Evolutionary conservation across 2,113 vertebrate genomes (phyloP).

Genomic region (Typhlomys cinereus): DNA sequence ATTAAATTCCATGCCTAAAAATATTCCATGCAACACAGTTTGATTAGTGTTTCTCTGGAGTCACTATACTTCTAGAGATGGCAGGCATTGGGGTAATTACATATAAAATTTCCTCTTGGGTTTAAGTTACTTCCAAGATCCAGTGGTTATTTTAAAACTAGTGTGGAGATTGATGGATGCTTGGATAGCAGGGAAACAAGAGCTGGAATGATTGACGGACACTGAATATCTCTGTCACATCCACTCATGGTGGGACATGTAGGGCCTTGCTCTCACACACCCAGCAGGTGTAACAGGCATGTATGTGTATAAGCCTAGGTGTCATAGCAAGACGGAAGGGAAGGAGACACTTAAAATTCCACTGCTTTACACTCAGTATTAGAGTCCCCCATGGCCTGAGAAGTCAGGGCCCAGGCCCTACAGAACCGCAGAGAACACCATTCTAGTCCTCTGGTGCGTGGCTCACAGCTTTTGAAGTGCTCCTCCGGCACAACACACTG

Average conservation of each 20-base stretch:
- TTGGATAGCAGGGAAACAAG: not conserved
- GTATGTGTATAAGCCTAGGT: not conserved
- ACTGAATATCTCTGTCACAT: not conserved
- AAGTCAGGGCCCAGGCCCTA: not conserved
- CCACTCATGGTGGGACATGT: not conserved
- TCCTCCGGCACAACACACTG: not conserved
- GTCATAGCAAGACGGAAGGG: not conserved
- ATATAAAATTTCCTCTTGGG: constrained; percentile 62
- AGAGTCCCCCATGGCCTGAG: not conserved
- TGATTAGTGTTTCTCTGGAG: constrained; percentile 63
- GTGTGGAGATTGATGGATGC: not conserved
- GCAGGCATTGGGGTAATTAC: constrained; percentile 62
- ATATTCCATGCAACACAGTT: constrained; percentile 35
- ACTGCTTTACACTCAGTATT: not conserved
- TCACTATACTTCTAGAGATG: constrained; percentile 55
- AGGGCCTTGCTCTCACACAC: accelerated
- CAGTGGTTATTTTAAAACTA: constrained; percentile 55
- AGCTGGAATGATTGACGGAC: not conserved
- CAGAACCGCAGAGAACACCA: too few species aligned
- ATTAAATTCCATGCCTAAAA: constrained; percentile 69
- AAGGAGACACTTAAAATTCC: not conserved
- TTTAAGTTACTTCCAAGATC: constrained; percentile 56
- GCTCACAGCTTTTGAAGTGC: accelerated
- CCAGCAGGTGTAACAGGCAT: not conserved
- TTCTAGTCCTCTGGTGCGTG: not conserved